Evolutionary conservation across 2,888 invertebrate species (phyloP).

Genomic region (Frankliniella fusca): DNA sequence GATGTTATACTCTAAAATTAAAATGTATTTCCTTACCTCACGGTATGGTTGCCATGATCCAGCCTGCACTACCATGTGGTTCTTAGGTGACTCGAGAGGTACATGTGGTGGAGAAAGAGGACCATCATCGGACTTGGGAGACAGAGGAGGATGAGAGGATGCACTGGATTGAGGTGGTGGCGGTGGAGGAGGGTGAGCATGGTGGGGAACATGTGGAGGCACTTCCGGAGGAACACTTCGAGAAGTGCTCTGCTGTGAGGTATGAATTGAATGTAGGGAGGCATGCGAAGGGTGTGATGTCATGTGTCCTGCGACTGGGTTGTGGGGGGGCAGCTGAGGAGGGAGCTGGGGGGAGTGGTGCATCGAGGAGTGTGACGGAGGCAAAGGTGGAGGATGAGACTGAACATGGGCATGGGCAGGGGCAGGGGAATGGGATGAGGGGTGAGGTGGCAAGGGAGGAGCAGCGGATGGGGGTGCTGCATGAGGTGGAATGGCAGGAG

Average conservation of each 20-base stretch:
- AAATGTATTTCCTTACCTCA: conserved; percentile 55
- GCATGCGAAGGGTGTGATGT: not conserved
- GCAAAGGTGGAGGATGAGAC: conserved; percentile 52
- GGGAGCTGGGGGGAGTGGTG: conserved; percentile 47
- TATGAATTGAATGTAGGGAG: conserved; percentile 24
- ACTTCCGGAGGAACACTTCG: not conserved
- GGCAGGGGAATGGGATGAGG: conserved; percentile 43
- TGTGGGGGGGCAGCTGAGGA: not conserved
- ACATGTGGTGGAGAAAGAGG: conserved; percentile 42
- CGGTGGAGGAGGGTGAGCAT: conserved; percentile 44
- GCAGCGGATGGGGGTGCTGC: conserved; percentile 54
- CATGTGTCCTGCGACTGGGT: not conserved
- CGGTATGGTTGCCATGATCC: conserved; percentile 87
- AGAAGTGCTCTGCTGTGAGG: conserved; percentile 28
- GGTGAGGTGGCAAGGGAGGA: conserved; percentile 50
- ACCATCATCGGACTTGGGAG: not conserved
- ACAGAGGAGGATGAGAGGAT: conserved; percentile 31
- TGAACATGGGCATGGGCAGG: conserved; percentile 52
- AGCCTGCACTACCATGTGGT: conserved; percentile 78
- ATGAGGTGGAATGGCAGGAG: conserved; percentile 41
- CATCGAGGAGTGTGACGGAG: conserved; percentile 51
- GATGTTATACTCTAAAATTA: not conserved
- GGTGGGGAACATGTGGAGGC: conserved; percentile 15
- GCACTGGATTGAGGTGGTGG: conserved; percentile 37
- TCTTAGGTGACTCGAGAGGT: conserved; percentile 72